These are phyloP conservation scores for Caloenas nicobarica DNA, from an alignment of 2,113 vertebrate genomes.

Conservation along the genomic window DNA sequence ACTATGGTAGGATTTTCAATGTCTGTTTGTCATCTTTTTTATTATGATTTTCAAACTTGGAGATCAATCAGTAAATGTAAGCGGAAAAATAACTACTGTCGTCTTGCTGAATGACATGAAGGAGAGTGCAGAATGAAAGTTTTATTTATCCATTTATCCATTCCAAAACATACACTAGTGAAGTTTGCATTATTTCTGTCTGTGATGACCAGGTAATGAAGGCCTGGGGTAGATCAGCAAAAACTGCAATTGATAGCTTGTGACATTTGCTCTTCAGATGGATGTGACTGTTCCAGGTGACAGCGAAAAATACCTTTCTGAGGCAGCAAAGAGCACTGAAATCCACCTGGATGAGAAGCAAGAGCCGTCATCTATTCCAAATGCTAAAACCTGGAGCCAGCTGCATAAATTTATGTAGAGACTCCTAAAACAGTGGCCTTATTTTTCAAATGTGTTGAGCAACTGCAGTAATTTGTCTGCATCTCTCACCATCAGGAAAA, in stretches of 20 bases:
- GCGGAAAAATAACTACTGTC: too few relatives aligned
- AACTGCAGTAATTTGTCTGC: not conserved
- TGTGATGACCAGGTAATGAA: not conserved
- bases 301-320: not conserved
- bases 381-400: not conserved
- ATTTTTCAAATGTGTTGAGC: not conserved
- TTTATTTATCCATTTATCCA: not conserved
- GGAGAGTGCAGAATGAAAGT: not conserved
- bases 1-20: not conserved
- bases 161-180: rapidly evolving
- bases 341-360: not conserved
- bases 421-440: not conserved
- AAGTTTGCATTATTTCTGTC: not conserved
- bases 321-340: not conserved
- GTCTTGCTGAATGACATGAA: not conserved
- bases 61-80: not conserved
- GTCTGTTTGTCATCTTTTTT: not conserved
- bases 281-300: not conserved
- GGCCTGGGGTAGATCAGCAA: not conserved
- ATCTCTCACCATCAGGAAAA: not conserved
- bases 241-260: not conserved
- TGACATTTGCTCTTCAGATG: not conserved
- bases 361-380: not conserved
- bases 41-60: not conserved
- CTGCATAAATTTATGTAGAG: not conserved